Conservation (phyloP, 1,140 invertebrate species). For the Drosophila arawakana region DNA sequence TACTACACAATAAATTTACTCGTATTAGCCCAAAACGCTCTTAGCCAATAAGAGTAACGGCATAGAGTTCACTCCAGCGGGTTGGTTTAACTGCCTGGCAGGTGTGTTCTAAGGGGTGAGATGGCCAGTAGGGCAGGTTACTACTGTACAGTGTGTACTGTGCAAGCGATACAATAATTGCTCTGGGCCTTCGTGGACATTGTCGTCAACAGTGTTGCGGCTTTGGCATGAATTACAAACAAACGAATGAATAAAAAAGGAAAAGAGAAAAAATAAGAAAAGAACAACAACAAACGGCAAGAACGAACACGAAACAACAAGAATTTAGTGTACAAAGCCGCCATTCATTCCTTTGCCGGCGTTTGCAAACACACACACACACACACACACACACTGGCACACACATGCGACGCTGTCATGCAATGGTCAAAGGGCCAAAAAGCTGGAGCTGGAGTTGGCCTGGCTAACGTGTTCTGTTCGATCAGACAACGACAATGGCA, state of each 20-base stretch:
- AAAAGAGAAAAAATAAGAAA: constrained; percentile 41
- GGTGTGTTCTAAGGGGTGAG: constrained; percentile 9
- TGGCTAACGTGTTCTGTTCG: constrained; percentile 77
- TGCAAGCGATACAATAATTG: constrained; percentile 82
- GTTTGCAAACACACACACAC: constrained; percentile 52
- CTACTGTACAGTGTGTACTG: constrained; percentile 27
- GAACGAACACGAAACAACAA: constrained; percentile 59
- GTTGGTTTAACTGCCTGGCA: not conserved
- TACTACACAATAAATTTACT: not conserved
- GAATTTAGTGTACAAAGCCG: constrained; percentile 67
- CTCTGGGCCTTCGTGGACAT: constrained; percentile 55
- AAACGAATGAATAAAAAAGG: constrained; percentile 31
- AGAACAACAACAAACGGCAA: constrained; percentile 38
- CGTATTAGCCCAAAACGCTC: not conserved
- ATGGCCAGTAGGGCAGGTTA: constrained; percentile 11
- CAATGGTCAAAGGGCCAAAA: constrained; percentile 60
- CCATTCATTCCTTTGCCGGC: constrained; percentile 61
- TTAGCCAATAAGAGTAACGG: constrained; percentile 26
- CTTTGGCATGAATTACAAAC: constrained; percentile 69
- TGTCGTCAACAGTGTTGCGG: constrained; percentile 71
- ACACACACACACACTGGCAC: constrained; percentile 19
- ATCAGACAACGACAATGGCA: constrained; percentile 68
- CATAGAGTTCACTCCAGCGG: constrained; percentile 9
- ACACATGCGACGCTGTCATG: constrained; percentile 53
- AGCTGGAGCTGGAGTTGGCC: constrained; percentile 39